Evolutionary conservation across 2,888 invertebrate genomes (phyloP).

Genomic region (Troglohyphantes excavatus): DNA sequence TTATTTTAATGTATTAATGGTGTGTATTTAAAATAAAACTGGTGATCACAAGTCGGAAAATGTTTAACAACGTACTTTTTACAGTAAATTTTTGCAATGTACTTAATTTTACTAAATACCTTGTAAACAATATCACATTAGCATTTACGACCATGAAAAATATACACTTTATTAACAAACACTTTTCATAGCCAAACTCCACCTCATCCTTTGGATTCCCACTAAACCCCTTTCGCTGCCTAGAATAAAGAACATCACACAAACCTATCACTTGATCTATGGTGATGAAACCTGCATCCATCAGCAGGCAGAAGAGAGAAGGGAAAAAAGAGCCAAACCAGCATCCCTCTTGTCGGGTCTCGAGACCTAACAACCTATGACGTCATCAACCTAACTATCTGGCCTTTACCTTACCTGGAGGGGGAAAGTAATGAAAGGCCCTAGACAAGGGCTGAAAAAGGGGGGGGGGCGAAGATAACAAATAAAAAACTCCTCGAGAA

Average conservation of each 20-base stretch:
- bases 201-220: not conserved
- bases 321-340: conserved; percentile 6
- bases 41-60: too few relatives aligned
- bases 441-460: conserved; percentile 7
- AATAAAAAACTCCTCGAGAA: conserved; percentile 29
- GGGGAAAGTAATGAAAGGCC: conserved; percentile 58
- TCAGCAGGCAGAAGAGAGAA: not conserved
- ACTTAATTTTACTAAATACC: too few relatives aligned
- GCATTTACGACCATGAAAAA: too few relatives aligned
- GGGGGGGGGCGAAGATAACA: not conserved
- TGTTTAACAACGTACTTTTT: too few relatives aligned
- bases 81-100: too few relatives aligned
- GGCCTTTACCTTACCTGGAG: conserved; percentile 37
- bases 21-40: too few relatives aligned
- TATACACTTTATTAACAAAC: too few relatives aligned
- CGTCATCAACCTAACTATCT: conserved; percentile 69
- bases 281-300: conserved; percentile 60
- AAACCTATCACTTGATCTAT: conserved; percentile 60
- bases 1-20: too few relatives aligned
- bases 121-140: too few relatives aligned
- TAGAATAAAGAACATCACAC: conserved; percentile 18
- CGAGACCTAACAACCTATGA: conserved; percentile 66
- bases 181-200: too few relatives aligned
- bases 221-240: not conserved
- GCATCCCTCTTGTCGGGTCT: conserved; percentile 18